Evolutionary conservation across 2,888 invertebrate species (phyloP), one percentile per base, ranked within the genome.

Genomic region (Eutolmus rufibarbis): DNA sequence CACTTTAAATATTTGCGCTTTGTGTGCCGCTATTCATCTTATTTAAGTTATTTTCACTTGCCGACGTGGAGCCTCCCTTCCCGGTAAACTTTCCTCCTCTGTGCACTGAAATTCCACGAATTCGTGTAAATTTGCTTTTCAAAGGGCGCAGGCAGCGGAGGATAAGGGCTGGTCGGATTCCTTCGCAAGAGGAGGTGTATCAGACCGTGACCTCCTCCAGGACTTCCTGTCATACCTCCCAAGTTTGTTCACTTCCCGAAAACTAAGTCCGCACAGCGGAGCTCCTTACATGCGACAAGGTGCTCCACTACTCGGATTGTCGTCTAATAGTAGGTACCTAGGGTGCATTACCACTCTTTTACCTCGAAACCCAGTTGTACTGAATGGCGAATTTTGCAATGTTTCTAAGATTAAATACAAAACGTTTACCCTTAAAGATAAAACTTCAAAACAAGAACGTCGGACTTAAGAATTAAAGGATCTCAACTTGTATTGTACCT

Each of bases 11-110:
- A 79, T 79, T 79, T 79, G 19, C 31, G 46, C 51, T 79, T 51
- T 79, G 79, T 51, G 31, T 56, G 28, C 23, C 66, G 82, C 37
- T 66, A 84, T 84, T 84, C 82, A 84, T 84, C 82, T 84, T 84
- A 84, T 84, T 84, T 84, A 84, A 84, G 66, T 84, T 57, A 84
- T 84, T 84, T 84, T 84, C 82, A 40, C 66, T 66, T 84, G 66
- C 37, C 40, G 82, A 5, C 57, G 19, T 14, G 66, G 23, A 84
- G 66, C 34, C 46, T 31, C 66, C 51, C 51, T 23, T 19, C 66
- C 66, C 12, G 76, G 82, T 9, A 66, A 66, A 84, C 66, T 66
- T 84, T 66, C 12, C 19, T 66, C 31, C 7, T 56, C 19, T 56
- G 40, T 84, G 82, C 66, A 84, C 37, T 57, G 66, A 84, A 84